A percentile compares a stretch with the other conserved stretches of the same genome.
Conservation (phyloP, 2,888 invertebrate species). For the Strigamia crassipes region DNA sequence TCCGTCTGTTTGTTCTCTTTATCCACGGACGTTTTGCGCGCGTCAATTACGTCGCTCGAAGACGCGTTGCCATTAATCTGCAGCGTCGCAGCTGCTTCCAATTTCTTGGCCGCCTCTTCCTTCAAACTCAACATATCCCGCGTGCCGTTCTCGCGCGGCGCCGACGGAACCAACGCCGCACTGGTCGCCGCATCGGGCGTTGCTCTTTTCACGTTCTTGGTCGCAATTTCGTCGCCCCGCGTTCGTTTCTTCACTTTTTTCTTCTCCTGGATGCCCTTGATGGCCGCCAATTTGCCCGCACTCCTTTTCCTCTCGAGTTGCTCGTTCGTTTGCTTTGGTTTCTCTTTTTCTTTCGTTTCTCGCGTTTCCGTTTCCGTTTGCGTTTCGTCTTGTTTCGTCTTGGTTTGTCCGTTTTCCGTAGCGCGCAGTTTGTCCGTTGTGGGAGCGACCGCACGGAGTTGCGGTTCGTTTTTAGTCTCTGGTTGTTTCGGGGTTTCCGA, state of each 20-base stretch:
- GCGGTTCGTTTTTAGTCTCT: background rate
- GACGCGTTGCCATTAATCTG: background rate
- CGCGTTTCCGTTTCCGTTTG: no score
- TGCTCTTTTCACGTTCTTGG: background rate
- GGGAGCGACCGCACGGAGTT: background rate
- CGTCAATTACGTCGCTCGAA: background rate
- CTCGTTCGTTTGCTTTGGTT: background rate
- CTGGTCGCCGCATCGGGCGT: background rate
- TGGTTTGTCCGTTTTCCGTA: background rate
- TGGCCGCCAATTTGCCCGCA: background rate
- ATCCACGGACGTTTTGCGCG: background rate
- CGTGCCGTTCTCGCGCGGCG: background rate
- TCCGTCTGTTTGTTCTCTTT: conserved; percentile 1
- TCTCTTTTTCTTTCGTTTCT: background rate
- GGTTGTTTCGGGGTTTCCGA: background rate
- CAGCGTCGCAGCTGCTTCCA: background rate
- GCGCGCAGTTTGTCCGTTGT: background rate
- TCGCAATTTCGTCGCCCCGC: background rate
- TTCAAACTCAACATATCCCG: background rate
- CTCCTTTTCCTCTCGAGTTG: background rate
- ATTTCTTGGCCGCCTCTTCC: background rate
- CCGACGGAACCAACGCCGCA: background rate
- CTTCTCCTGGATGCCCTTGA: background rate
- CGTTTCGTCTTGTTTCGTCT: background rate
- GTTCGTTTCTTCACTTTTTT: background rate